Conservation (phyloP, 2,113 vertebrate genomes). For the Copsychus sechellarum region DNA sequence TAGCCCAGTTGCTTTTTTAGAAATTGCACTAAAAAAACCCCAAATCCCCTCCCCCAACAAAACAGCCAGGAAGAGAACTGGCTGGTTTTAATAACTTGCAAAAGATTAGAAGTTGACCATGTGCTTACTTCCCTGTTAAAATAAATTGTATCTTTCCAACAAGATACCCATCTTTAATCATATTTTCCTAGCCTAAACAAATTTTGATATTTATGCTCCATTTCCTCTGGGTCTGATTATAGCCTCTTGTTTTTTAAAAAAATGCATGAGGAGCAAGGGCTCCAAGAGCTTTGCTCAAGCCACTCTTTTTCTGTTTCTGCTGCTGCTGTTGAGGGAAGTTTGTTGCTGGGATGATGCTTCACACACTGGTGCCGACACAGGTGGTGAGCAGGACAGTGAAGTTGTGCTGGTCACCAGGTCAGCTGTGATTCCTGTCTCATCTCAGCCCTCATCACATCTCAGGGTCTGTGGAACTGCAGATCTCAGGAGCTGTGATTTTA, state of each 20-base stretch:
- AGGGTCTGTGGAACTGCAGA: neutral
- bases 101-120: neutral
- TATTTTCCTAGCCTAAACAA: constrained; percentile 29
- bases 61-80: neutral
- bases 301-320: neutral
- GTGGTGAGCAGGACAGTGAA: neutral
- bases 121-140: neutral
- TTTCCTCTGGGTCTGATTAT: neutral
- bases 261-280: neutral
- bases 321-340: neutral
- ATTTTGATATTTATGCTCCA: constrained; percentile 29
- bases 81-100: neutral
- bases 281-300: neutral
- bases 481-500: neutral
- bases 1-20: neutral
- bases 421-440: neutral
- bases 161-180: constrained; percentile 33
- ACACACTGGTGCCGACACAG: rapidly evolving
- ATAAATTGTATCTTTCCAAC: neutral
- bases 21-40: neutral
- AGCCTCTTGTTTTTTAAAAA: neutral
- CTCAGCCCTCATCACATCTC: neutral
- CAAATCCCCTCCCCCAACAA: neutral
- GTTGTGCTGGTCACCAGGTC: neutral
- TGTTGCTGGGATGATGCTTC: neutral